phyloP scores from a whole-genome alignment of 2,888 invertebrate species.

The Brenthis ino region DNA sequence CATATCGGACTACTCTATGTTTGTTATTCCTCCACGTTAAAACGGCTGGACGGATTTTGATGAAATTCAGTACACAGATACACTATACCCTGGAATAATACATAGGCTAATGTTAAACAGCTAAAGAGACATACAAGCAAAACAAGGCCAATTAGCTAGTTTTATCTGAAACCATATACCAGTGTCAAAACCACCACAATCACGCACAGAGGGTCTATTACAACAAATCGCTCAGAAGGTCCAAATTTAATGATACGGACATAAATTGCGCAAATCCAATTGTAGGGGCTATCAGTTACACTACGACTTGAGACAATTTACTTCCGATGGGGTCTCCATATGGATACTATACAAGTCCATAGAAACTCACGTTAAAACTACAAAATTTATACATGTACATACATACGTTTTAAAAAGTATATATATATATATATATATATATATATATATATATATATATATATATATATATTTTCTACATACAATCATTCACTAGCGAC shows the following conservation, averaged over 20 bases:
- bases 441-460: no score
- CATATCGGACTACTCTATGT: no score
- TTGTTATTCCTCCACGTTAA: no score
- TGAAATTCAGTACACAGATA: no score
- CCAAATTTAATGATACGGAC: constrained; percentile 31
- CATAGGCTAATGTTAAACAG: background rate
- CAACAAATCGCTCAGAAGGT: constrained; percentile 29
- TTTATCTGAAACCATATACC: background rate
- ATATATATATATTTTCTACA: no score
- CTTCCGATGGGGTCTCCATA: constrained; percentile 2
- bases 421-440: no score
- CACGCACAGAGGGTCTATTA: constrained; percentile 17
- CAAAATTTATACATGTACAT: background rate
- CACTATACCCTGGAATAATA: no score
- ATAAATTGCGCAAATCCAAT: constrained; percentile 34
- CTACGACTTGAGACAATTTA: constrained; percentile 17
- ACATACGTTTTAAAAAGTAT: no score
- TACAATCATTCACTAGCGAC: no score
- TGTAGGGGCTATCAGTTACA: constrained; percentile 34
- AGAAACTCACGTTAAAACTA: background rate
- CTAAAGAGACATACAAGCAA: background rate
- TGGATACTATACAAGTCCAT: background rate
- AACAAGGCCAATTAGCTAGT: background rate
- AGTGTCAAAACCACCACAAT: constrained; percentile 18
- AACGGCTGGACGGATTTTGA: no score